A percentile compares a stretch with the other conserved stretches of the same genome.
Conservation (phyloP, 2,113 vertebrate genomes). For the Aegithalos caudatus region DNA sequence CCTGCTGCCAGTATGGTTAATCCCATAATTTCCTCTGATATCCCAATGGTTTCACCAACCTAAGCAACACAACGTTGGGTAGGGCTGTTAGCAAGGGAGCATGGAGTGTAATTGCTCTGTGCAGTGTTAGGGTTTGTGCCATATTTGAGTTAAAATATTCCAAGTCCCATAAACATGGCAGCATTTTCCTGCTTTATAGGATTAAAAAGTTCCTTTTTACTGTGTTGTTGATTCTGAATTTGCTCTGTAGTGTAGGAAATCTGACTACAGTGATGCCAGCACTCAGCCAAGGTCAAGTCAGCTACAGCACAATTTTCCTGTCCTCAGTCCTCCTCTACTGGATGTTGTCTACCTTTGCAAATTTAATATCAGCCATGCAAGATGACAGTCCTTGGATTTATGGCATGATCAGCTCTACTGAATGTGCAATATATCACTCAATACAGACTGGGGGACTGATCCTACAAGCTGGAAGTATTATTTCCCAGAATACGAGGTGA, state of each 20-base stretch:
- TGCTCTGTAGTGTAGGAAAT: not conserved
- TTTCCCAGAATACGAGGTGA: not conserved
- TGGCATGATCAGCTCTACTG: not conserved
- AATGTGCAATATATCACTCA: not conserved
- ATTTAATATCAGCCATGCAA: not conserved
- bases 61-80: not conserved
- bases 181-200: not conserved
- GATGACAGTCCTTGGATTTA: not conserved
- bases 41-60: slow-evolving; percentile 96
- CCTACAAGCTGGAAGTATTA: not conserved
- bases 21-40: slow-evolving; percentile 98
- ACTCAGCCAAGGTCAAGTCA: not conserved
- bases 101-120: not conserved
- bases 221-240: not conserved
- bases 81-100: not conserved
- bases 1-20: slow-evolving; percentile 94
- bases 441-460: not conserved
- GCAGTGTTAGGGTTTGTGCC: not conserved
- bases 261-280: not conserved
- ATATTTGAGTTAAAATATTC: not conserved
- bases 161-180: fast-evolving
- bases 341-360: not conserved
- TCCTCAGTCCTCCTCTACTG: not conserved
- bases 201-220: not conserved
- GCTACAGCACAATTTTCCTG: not conserved